Conservation (phyloP, 2,888 invertebrate species). For the Plutella xylostella region DNA sequence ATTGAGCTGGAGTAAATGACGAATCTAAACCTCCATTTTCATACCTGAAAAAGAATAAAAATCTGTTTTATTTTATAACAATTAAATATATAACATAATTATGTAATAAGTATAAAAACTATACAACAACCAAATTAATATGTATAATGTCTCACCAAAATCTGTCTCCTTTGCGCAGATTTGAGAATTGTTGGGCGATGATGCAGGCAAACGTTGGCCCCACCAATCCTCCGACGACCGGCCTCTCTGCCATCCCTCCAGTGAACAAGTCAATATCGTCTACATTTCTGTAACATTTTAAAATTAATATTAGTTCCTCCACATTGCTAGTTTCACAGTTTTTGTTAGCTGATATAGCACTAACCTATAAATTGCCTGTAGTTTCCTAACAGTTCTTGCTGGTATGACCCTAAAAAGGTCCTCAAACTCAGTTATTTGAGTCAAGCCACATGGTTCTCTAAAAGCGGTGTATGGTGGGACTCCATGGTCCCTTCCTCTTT, state of each 20-base stretch:
- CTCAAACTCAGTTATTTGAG: conserved; percentile 74
- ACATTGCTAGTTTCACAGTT: background rate
- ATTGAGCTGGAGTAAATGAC: conserved; percentile 80
- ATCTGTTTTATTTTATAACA: background rate
- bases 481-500: conserved; percentile 88
- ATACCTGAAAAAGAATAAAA: conserved; percentile 58
- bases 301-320: background rate
- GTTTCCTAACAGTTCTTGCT: conserved; percentile 70
- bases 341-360: background rate
- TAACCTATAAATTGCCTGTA: conserved; percentile 71
- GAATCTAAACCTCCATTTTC: conserved; percentile 82
- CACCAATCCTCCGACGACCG: conserved; percentile 82
- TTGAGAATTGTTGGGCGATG: conserved; percentile 86
- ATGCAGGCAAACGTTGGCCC: conserved; percentile 92
- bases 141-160: conserved; percentile 71
- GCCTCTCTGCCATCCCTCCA: conserved; percentile 84
- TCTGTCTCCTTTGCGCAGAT: conserved; percentile 80
- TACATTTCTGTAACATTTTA: conserved; percentile 61
- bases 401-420: conserved; percentile 79
- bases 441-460: conserved; percentile 83
- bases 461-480: conserved; percentile 83
- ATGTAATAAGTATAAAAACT: too few species aligned
- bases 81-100: background rate
- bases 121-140: too few species aligned
- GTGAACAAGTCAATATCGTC: conserved; percentile 89